Base-by-base conservation (phyloP, 2,888 invertebrate species). In the Gisinianus flammeolus region DNA sequence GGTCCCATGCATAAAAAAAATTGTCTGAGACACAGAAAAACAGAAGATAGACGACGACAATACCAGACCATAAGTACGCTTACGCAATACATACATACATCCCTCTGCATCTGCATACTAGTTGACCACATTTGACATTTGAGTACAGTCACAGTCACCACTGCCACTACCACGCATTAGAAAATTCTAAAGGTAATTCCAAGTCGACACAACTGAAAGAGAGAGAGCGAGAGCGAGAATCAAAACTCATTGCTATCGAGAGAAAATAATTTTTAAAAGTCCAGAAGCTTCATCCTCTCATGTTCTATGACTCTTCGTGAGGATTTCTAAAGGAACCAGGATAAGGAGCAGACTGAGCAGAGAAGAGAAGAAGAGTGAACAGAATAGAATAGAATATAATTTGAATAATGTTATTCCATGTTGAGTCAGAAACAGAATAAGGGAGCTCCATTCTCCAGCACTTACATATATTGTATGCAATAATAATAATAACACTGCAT, bases 231-330 rank as follows among this genome's bases (percentile, higher is more conserved):
- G n/a, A n/a, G n/a, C n/a, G n/a, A n/a, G n/a, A n/a, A n/a, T n/a
- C n/a, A n/a, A n/a, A n/a, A n/a, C n/a, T n/a, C n/a, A n/a, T n/a
- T n/a, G n/a, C n/a, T n/a, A n/a, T n/a, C n/a, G n/a, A n/a, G n/a
- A n/a, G n/a, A n/a, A n/a, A n/a, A n/a, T n/a, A n/a, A n/a, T n/a
- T n/a, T n/a, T n/a, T n/a, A n/a, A n/a, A n/a, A n/a, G n/a, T n/a
- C n/a, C n/a, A n/a, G n/a, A 6, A 44, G 44, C 19, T 44, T 44
- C 16, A 19, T 44, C n/a, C n/a, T n/a, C n/a, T n/a, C 44, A 44
- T 44, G 44, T 44, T 44, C 44, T 44, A 44, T 44, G 44, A 44
- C 30, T 22, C 33, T 69, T 77, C 77, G 77, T 77, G 77, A 70
- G 77, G 19, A 26, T 31, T 62, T 77, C 44, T 62, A 77, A 70